Evolutionary conservation across 2,888 invertebrate genomes (phyloP).

Genomic region (Lasioglossum figueresi): DNA sequence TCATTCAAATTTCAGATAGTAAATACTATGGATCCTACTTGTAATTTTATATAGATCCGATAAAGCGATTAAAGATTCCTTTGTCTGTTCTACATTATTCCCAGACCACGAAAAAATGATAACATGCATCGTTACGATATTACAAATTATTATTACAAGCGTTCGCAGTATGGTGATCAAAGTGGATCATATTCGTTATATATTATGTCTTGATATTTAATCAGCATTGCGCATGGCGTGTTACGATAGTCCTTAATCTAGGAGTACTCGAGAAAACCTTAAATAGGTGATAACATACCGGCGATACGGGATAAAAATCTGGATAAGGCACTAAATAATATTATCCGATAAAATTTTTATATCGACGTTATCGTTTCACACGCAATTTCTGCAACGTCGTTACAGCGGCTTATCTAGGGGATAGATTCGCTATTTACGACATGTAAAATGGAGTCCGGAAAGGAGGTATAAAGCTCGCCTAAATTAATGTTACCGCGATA

Average conservation of each 20-base stretch:
- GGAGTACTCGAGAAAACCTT: conserved; percentile 27
- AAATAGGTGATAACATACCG: conserved; percentile 30
- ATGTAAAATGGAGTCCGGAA: conserved; percentile 34
- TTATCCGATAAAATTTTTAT: conserved; percentile 58
- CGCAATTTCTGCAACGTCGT: conserved; percentile 44
- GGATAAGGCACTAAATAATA: conserved; percentile 56
- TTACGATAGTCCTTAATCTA: conserved; percentile 34
- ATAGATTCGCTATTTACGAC: conserved; percentile 40
- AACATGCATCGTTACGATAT: not conserved
- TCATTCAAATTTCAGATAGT: conserved; percentile 3
- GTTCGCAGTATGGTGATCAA: not conserved
- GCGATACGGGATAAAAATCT: conserved; percentile 45
- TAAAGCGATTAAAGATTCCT: not conserved
- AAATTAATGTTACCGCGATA: conserved; percentile 35
- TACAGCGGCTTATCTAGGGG: conserved; percentile 23
- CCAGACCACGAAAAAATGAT: not conserved
- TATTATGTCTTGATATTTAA: not conserved
- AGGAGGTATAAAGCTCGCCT: conserved; percentile 10
- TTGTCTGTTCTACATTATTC: not conserved
- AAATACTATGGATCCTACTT: not conserved
- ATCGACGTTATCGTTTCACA: conserved; percentile 45
- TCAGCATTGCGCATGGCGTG: not conserved
- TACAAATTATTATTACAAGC: not conserved
- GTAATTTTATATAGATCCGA: not conserved
- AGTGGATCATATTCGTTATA: not conserved